Evolutionary conservation across 2,888 invertebrate genomes (phyloP), one percentile per base, ranked within the genome.

Genomic region (Ametastegia equiseti): DNA sequence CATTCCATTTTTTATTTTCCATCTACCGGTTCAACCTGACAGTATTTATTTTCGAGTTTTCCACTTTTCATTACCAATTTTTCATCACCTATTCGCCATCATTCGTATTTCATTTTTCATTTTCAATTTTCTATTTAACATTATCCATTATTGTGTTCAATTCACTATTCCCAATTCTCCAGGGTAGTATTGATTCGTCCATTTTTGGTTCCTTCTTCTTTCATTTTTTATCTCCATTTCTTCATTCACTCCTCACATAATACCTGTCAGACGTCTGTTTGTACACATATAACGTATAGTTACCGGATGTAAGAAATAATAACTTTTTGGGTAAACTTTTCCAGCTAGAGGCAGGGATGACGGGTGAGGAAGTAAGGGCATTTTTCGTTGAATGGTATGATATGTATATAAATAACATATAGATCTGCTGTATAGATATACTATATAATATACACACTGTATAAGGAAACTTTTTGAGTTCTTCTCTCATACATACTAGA

Each of bases 271-370:
- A 57, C 7, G 23, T 11, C 57, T 57, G 6, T 19, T 3, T 6
- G 11, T 57, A n/a, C 6, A 57, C 2, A 23, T 23, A 57, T 57
- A 57, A 27, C 23, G 30, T 39, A 13, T 67, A 67, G 65, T 67
- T 19, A 11, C 1, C n/a, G 60, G 60, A 39, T 19, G 36, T 39
- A 19, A 67, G 39, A 67, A 67, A 39, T 39, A 36, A 36, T n/a
- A 67, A 67, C 19, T 67, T 39, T 39, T 36, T 7, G 65, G 19
- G 1, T 39, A 19, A 67, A 67, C 65, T 67, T 67, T 67, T 67
- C 23, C 39, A 19, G 1, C n/a, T n/a, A 39, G 36, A 60, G 11
- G 13, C 0, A 13, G 19, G 60, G 2, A 27, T 4, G 30, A 3
- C 11, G 19, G 60, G 27, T n/a, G 54, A 7, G 11, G 19, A 1